A percentile compares a stretch with the other conserved stretches of the same genome.
Evolutionary conservation across 2,797 vertebrate genomes (phyloP).

Genomic region (Pogonophryne albipinna): DNA sequence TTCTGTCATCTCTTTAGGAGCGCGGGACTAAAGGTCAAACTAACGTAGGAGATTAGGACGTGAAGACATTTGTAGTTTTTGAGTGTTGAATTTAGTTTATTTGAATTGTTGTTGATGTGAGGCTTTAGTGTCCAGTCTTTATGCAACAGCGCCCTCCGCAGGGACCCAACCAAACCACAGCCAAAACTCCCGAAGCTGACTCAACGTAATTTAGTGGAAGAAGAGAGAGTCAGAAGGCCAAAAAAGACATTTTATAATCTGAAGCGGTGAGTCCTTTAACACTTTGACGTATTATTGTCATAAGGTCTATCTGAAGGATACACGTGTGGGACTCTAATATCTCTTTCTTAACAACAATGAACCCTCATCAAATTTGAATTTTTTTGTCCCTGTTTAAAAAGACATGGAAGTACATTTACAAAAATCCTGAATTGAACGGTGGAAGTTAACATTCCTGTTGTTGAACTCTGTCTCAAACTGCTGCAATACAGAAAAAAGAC

Average conservation of each 20-base stretch:
- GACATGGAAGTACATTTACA: not conserved
- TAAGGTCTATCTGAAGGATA: no score
- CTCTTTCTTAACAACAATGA: not conserved
- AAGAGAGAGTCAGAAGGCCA: slow-evolving; percentile 26
- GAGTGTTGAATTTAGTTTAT: no score
- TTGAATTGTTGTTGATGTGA: not conserved
- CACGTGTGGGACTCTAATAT: no score
- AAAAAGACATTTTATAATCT: slow-evolving; percentile 6
- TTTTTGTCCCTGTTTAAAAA: not conserved
- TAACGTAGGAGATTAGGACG: not conserved
- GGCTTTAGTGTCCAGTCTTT: slow-evolving; percentile 61
- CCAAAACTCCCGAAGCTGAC: slow-evolving; percentile 30
- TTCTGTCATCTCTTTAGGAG: slow-evolving; percentile 29
- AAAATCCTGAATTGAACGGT: not conserved
- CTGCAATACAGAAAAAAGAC: not conserved
- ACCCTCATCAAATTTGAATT: no score
- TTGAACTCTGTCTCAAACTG: not conserved
- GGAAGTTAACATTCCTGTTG: not conserved
- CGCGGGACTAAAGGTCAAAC: not conserved
- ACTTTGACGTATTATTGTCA: not conserved
- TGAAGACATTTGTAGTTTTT: no score
- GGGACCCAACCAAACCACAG: slow-evolving; percentile 56
- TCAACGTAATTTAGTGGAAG: not conserved
- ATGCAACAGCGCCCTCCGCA: slow-evolving; percentile 80
- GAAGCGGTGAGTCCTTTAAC: not conserved